Base-by-base conservation (phyloP, 1,140 invertebrate genomes). In the Tetramorium parvispinum region DNA sequence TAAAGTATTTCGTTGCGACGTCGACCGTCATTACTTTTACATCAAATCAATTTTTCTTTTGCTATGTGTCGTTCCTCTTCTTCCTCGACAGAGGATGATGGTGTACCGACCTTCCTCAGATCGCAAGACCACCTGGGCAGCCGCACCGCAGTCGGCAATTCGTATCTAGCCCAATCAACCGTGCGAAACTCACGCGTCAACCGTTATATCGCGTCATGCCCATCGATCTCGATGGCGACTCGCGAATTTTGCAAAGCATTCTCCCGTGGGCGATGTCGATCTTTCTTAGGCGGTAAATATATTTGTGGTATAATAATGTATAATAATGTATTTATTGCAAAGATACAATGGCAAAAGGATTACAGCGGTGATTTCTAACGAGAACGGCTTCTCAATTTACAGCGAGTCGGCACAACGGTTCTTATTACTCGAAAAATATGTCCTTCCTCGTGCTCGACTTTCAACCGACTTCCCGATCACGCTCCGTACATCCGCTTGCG, bases 131-230 rank as follows among this genome's bases (percentile, higher is more conserved):
- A 85, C 55, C 59, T 85, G 10, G 32, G 7, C 53, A 57, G 71
- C 46, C 43, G 13, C 5, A 24, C n/a, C 24, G 55, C 55, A 85
- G 53, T 32, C 55, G 43, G 21, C 55, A 73, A 59, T 59, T 55
- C 68, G 81, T 43, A 51, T 43, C 46, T 85, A 53, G 32, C 43
- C 51, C 32, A 78, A 65, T 78, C 73, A 63, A 55, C 21, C 59
- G 57, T 66, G 57, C 43, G 32, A 85, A 85, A 75, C 70, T 49
- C 53, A 13, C 27, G 40, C 79, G 37, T 37, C 79, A 73, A 55
- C 53, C 53, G 40, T 71, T 82, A 76, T 13, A 85, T 76, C 66
- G 37, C 40, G 51, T 85, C 51, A 79, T 59, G 32, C 59, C 32
- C 37, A 59, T 66, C 83, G 75, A 76, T 73, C 70, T 76, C 70